Percentiles rank a stretch among this genome's conserved stretches.
Conservation (phyloP, 35 echinoderm and acorn worm genomes). For the Amphiura filiformis region DNA sequence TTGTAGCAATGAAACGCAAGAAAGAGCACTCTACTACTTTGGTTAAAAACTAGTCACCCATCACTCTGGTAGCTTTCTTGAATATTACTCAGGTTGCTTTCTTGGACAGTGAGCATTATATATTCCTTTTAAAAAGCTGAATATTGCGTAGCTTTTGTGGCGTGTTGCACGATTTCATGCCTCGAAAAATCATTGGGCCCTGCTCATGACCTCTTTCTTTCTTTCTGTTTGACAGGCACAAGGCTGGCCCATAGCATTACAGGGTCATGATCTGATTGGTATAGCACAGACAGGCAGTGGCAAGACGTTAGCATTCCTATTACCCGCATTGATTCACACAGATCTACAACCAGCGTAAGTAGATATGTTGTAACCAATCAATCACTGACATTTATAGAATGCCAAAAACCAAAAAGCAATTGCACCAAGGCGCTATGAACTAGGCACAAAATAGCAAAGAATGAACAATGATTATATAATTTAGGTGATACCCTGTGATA, state of each 20-base stretch:
- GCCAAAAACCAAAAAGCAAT: too few relatives aligned
- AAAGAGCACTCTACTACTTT: too few relatives aligned
- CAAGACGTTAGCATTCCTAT: constrained; percentile 88
- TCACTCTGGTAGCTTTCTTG: too few relatives aligned
- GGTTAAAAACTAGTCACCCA: too few relatives aligned
- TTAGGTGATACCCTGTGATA: not conserved
- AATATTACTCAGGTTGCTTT: too few relatives aligned
- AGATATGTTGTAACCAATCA: not conserved
- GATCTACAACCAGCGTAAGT: constrained; percentile 95
- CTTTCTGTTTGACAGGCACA: too few relatives aligned
- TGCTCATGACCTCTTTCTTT: too few relatives aligned
- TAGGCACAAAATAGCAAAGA: too few relatives aligned
- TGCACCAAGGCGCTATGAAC: too few relatives aligned
- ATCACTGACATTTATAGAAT: too few relatives aligned
- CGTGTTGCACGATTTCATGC: not conserved
- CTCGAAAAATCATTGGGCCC: not conserved
- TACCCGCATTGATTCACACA: constrained; percentile 87
- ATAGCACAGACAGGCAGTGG: constrained; percentile 98
- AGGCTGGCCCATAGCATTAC: constrained; percentile 85
- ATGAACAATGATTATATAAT: too few relatives aligned
- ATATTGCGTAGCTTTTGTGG: not conserved
- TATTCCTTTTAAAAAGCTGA: not conserved
- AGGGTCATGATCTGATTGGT: constrained; percentile 92
- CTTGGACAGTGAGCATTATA: not conserved
- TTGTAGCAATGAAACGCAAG: too few relatives aligned